Percentiles rank a stretch among this genome's conserved stretches.
phyloP scores from a whole-genome alignment of 2,113 vertebrate species.

The Petromus typicus region DNA sequence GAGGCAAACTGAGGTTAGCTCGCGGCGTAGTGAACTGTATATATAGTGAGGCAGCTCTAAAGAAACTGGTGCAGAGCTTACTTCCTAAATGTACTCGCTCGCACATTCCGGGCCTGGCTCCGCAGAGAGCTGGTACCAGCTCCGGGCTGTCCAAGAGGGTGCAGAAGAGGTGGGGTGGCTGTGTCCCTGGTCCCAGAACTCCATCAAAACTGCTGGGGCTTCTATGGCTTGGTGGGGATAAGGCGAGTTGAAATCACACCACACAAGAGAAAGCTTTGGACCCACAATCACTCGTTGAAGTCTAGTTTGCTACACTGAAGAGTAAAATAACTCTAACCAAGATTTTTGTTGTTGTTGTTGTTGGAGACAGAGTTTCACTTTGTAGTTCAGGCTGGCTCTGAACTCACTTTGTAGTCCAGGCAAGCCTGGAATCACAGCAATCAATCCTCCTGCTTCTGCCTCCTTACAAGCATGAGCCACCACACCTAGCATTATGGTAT shows the following conservation, averaged over 20 bases:
- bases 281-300: background rate
- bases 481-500: too few species aligned
- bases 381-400: too few species aligned
- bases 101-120: background rate
- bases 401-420: too few species aligned
- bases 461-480: too few species aligned
- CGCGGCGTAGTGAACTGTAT: background rate
- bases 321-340: background rate
- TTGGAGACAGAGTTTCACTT: too few species aligned
- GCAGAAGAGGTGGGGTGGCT: background rate
- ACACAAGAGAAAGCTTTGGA: background rate
- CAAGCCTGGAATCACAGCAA: too few species aligned
- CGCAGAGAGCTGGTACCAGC: too few species aligned
- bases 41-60: background rate
- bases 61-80: background rate
- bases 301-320: background rate
- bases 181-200: background rate
- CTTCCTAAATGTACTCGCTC: background rate
- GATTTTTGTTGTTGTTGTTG: too few species aligned
- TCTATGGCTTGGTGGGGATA: background rate
- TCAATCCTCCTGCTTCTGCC: too few species aligned
- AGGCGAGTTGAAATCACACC: background rate
- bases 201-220: background rate
- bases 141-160: background rate
- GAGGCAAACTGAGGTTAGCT: background rate